phyloP scores from a whole-genome alignment of 2,797 vertebrate species.

The Passerculus sandwichensis region DNA sequence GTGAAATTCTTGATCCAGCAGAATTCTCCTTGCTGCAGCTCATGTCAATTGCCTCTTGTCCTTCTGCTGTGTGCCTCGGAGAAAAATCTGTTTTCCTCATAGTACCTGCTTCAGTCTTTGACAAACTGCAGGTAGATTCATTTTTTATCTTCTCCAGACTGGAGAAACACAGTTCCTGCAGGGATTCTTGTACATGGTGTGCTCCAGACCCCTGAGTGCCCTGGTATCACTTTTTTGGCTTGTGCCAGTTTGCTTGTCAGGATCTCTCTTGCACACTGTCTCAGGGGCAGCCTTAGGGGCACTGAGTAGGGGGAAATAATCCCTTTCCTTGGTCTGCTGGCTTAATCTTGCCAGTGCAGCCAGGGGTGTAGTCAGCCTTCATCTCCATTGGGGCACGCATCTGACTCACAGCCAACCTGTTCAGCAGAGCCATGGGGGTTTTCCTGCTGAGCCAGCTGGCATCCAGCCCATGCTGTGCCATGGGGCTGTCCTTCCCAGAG shows the following conservation, averaged over 20 bases:
- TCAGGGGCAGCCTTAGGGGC: neutral
- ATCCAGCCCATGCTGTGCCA: neutral
- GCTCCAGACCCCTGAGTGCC: neutral
- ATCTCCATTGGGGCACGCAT: neutral
- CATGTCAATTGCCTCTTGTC: neutral
- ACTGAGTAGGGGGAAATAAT: neutral
- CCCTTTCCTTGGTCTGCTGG: neutral
- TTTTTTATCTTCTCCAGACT: neutral
- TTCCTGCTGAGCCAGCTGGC: neutral
- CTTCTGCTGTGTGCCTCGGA: neutral
- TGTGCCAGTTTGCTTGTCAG: neutral
- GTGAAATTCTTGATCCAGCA: neutral
- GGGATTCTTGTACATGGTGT: neutral
- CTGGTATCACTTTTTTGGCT: neutral
- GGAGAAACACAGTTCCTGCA: neutral
- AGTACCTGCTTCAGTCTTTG: neutral
- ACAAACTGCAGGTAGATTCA: neutral
- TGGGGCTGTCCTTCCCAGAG: neutral
- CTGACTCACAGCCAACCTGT: neutral
- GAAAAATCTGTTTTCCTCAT: neutral
- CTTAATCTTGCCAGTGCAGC: neutral
- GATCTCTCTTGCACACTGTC: neutral
- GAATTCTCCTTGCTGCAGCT: neutral
- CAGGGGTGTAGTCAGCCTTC: neutral
- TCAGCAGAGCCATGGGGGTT: neutral